phyloP scores from a whole-genome alignment of 2,888 invertebrate genomes.

The Autographa gamma region DNA sequence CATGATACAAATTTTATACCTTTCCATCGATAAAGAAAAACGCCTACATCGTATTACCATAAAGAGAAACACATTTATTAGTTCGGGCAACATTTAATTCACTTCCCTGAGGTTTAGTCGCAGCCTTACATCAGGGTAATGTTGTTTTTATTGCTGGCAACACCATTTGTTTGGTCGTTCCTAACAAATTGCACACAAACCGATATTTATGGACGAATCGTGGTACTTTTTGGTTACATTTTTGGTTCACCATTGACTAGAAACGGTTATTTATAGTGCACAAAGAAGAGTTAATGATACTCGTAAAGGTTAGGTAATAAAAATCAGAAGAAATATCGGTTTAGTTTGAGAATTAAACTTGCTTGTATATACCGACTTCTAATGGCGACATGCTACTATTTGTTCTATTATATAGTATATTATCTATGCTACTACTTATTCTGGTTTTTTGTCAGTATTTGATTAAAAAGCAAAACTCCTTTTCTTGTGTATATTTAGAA shows the following conservation, averaged over 20 bases:
- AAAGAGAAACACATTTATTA: neutral
- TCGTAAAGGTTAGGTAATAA: neutral
- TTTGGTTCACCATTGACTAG: constrained; percentile 11
- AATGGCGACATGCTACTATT: too few relatives aligned
- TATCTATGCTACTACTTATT: too few relatives aligned
- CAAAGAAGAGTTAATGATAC: neutral
- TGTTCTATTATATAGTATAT: too few relatives aligned
- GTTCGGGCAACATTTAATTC: constrained; percentile 37
- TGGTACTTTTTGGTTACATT: constrained; percentile 21
- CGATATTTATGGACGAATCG: constrained; percentile 58
- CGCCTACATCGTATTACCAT: neutral
- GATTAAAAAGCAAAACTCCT: too few relatives aligned
- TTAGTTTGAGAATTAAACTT: neutral
- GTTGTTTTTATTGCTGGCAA: constrained; percentile 57
- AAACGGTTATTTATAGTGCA: neutral
- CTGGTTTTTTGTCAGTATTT: too few relatives aligned
- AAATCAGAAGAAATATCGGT: neutral
- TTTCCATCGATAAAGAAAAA: neutral
- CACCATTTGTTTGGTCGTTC: constrained; percentile 53
- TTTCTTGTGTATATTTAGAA: too few relatives aligned
- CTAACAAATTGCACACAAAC: constrained; percentile 59
- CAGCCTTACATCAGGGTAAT: constrained; percentile 50
- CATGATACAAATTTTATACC: neutral
- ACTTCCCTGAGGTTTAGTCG: constrained; percentile 29
- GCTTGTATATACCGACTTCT: too few relatives aligned